Conservation (phyloP, 2,797 vertebrate genomes). For the Aeoliscus strigatus region DNA sequence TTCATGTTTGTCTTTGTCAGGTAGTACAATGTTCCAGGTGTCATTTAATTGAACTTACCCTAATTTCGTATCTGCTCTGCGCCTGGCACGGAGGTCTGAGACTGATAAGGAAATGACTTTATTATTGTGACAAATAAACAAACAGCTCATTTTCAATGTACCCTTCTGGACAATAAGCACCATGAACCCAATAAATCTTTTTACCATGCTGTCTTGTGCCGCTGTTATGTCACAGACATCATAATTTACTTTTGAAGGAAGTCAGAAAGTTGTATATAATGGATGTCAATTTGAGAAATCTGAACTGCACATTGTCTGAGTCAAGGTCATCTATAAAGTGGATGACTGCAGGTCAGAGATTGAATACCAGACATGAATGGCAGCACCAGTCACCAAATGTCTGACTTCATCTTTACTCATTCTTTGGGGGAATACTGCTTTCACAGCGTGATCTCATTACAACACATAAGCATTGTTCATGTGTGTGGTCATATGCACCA, state of each 20-base stretch:
- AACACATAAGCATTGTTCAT: constrained; percentile 1
- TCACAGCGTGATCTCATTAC: constrained; percentile 10
- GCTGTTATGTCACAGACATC: background rate
- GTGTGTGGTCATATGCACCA: background rate
- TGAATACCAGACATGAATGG: constrained; percentile 55
- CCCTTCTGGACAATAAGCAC: background rate
- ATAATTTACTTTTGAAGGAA: constrained; percentile 7
- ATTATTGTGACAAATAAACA: constrained; percentile 56
- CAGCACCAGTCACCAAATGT: constrained; percentile 58
- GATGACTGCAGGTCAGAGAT: constrained; percentile 64
- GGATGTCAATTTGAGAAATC: constrained; percentile 2
- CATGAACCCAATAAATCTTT: background rate
- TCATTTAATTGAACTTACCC: constrained; percentile 18
- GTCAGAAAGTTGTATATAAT: constrained; percentile 3
- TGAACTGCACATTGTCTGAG: constrained; percentile 24
- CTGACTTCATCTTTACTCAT: constrained; percentile 36
- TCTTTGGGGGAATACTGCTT: background rate
- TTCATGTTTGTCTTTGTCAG: constrained; percentile 17
- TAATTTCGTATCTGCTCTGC: constrained; percentile 56
- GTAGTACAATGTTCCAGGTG: constrained; percentile 5
- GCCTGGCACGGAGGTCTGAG: constrained; percentile 64
- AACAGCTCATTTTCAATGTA: constrained; percentile 4
- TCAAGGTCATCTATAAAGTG: constrained; percentile 63
- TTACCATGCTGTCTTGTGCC: background rate
- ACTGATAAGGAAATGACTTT: constrained; percentile 69